Conservation (phyloP, 2,888 invertebrate species). For the Geotrupes spiniger region DNA sequence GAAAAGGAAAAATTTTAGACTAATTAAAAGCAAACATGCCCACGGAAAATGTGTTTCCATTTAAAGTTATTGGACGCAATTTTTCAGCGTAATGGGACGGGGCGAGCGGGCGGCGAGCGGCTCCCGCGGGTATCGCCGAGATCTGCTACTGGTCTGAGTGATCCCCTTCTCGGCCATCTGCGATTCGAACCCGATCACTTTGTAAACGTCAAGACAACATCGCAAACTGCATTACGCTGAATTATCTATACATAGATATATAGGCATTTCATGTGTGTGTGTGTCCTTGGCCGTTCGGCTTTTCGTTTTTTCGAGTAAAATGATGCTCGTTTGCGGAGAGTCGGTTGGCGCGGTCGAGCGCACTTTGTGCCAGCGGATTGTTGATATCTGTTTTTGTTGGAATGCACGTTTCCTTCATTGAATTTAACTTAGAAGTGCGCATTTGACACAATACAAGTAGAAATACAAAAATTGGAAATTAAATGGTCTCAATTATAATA, state of each 20-base stretch:
- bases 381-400: too few relatives aligned
- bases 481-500: too few relatives aligned
- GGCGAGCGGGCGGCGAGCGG: slow-evolving; percentile 27
- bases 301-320: too few relatives aligned
- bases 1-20: slow-evolving; percentile 22
- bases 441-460: too few relatives aligned
- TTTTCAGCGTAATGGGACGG: slow-evolving; percentile 43
- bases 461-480: too few relatives aligned
- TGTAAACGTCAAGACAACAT: slow-evolving; percentile 44
- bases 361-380: too few relatives aligned
- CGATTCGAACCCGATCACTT: slow-evolving; percentile 39
- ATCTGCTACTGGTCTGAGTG: slow-evolving; percentile 41
- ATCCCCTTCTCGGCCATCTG: slow-evolving; percentile 31
- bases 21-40: slow-evolving; percentile 40
- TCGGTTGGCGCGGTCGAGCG: too few relatives aligned
- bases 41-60: slow-evolving; percentile 40
- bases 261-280: neutral
- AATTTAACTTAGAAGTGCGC: too few relatives aligned
- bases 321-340: too few relatives aligned
- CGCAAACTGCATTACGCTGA: slow-evolving; percentile 41
- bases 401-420: too few relatives aligned
- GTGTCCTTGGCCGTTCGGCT: too few relatives aligned
- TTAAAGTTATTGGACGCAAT: slow-evolving; percentile 40
- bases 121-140: slow-evolving; percentile 33
- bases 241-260: slow-evolving; percentile 39